Base-by-base conservation (phyloP, 2,888 invertebrate genomes). In the Neoitamus cyanurus region DNA sequence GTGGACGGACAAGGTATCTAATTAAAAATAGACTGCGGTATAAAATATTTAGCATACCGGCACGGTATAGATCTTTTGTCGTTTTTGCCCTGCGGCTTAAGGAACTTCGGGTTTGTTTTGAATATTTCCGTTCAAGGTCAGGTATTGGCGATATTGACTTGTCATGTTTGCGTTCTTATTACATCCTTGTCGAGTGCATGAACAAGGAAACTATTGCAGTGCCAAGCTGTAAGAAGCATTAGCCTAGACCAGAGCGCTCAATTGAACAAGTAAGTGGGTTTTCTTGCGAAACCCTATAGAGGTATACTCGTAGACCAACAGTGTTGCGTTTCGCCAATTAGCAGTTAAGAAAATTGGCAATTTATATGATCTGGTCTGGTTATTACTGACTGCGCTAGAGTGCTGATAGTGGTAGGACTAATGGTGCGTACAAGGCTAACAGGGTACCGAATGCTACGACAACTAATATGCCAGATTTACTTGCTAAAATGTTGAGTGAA, bases 111-210 rank as follows among this genome's bases (percentile, higher is more conserved):
- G 7, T 36, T 37, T 73, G 37, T 73, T 31, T 73, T 73, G 11
- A 73, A 73, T 36, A 73, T 73, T 36, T 36, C 58, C 20, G 36
- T 20, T 73, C 73, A 73, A 73, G 73, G 73, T 73, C 73, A 34
- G 1, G 5, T 36, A 73, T 58, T 58, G 20, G 58, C 25, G 58
- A 58, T 58, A 58, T 58, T 58, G 58, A 58, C 58, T 58, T 58
- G 58, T 58, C 58, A 58, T 20, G 20, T 58, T 25, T 15, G 2
- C 58, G 25, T 3, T 3, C 20, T 20, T 58, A 20, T 9, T 25
- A 58, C 20, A 58, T 58, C 58, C 58, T 58, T 58, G 58, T 37
- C 37, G 37, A 37, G 37, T 25, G 20, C 20, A 25, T 15, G 58
- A 58, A 58, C 58, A 25, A 58, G 58, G 58, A 58, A 58, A 58